A percentile compares a stretch with the other conserved stretches of the same genome.
These are phyloP conservation scores for Littorina saxatilis DNA, from an alignment of 1,140 invertebrate genomes.

Conservation along the genomic window DNA sequence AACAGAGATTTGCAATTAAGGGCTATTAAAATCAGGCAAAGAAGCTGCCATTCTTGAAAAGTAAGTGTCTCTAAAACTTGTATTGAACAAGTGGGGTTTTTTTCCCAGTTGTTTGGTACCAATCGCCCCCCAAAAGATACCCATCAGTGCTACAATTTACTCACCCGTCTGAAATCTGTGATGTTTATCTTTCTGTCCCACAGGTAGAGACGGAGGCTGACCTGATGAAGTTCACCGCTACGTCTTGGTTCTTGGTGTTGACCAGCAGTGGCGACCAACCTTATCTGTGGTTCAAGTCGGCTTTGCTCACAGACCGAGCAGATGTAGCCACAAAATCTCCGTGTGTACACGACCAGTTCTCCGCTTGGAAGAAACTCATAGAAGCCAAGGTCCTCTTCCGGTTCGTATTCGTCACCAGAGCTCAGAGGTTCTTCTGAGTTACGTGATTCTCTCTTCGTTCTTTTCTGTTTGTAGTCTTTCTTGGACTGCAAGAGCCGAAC, in stretches of 20 bases:
- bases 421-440: neutral
- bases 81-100: no score
- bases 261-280: neutral
- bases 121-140: no score
- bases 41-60: no score
- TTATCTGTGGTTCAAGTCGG: neutral
- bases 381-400: neutral
- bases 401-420: no score
- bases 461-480: neutral
- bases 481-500: neutral
- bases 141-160: neutral
- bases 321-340: neutral
- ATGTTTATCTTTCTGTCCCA: slow-evolving; percentile 6
- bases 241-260: neutral
- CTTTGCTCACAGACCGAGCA: neutral
- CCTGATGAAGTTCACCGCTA: neutral
- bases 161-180: slow-evolving; percentile 11
- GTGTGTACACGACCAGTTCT: neutral
- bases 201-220: neutral
- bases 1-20: no score
- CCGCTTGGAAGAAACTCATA: slow-evolving; percentile 7
- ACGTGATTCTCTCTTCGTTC: neutral
- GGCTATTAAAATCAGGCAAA: no score
- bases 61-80: no score
- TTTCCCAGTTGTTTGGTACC: no score